Evolutionary conservation across 2,113 vertebrate species (phyloP).

Genomic region (Jacana jacana): DNA sequence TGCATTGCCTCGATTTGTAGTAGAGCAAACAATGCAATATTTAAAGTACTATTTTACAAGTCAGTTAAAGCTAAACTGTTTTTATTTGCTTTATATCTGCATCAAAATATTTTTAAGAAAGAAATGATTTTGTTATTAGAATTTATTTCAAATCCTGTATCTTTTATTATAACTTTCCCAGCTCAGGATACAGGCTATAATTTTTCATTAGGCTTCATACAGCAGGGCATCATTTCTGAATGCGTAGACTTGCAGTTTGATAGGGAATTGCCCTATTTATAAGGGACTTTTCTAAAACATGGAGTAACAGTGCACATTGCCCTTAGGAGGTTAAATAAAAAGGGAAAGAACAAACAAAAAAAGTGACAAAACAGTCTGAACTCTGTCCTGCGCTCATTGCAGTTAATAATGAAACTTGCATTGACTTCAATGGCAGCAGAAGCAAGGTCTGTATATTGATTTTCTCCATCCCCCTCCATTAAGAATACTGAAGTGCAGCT

Average conservation of each 20-base stretch:
- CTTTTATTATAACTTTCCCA: constrained; percentile 10
- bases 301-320: not conserved
- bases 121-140: constrained; percentile 41
- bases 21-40: not conserved
- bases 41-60: not conserved
- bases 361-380: constrained; percentile 36
- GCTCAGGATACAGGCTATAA: not conserved
- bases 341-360: constrained; percentile 4
- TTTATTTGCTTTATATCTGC: constrained; percentile 10
- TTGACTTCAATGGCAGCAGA: constrained; percentile 41
- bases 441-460: constrained; percentile 68
- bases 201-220: constrained; percentile 34
- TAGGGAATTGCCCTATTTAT: not conserved
- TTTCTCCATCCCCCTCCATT: constrained; percentile 62
- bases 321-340: constrained; percentile 46
- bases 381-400: constrained; percentile 41
- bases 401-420: constrained; percentile 50
- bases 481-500: constrained; percentile 59
- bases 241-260: not conserved
- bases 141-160: constrained; percentile 51
- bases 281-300: not conserved
- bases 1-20: not conserved
- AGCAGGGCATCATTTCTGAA: not conserved
- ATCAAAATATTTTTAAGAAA: constrained; percentile 19
- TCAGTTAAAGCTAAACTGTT: not conserved